Percentiles rank a stretch among this genome's conserved stretches.
Evolutionary conservation across 2,888 invertebrate species (phyloP).

Genomic region (Formica aserva): DNA sequence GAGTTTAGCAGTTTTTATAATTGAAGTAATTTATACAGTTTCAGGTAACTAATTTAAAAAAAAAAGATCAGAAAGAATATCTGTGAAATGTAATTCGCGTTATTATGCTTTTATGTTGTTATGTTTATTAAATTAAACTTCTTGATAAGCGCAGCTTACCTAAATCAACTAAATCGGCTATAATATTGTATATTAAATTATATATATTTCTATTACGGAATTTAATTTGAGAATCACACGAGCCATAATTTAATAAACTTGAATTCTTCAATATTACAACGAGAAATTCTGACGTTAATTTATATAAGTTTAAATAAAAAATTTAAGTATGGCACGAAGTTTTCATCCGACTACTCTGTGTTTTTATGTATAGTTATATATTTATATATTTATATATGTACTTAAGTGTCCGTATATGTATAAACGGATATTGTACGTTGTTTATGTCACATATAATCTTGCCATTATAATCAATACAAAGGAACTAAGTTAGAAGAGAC

Average conservation of each 20-base stretch:
- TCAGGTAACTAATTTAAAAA: constrained; percentile 57
- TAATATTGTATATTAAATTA: constrained; percentile 10
- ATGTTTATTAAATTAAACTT: not conserved
- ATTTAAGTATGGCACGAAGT: constrained; percentile 69
- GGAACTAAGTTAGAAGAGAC: constrained; percentile 61
- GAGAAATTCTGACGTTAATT: not conserved
- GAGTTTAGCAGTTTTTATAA: constrained; percentile 7
- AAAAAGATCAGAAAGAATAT: constrained; percentile 52
- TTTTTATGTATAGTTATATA: constrained; percentile 34
- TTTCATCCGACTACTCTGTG: constrained; percentile 55
- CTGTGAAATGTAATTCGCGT: constrained; percentile 9
- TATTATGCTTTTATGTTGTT: not conserved
- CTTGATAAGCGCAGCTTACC: not conserved
- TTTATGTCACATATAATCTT: constrained; percentile 58
- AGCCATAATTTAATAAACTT: constrained; percentile 3
- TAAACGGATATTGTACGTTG: constrained; percentile 68
- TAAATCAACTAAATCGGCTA: constrained; percentile 20
- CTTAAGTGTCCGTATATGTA: constrained; percentile 15
- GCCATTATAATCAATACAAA: constrained; percentile 60
- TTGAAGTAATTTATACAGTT: constrained; percentile 20
- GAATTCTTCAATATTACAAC: constrained; percentile 11
- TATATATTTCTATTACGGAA: not conserved
- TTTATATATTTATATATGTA: constrained; percentile 19
- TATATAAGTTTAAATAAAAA: constrained; percentile 9
- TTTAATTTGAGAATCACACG: constrained; percentile 2